These are phyloP conservation scores for Odobenus rosmarus DNA, from an alignment of 2,113 vertebrate genomes.

Conservation along the genomic window DNA sequence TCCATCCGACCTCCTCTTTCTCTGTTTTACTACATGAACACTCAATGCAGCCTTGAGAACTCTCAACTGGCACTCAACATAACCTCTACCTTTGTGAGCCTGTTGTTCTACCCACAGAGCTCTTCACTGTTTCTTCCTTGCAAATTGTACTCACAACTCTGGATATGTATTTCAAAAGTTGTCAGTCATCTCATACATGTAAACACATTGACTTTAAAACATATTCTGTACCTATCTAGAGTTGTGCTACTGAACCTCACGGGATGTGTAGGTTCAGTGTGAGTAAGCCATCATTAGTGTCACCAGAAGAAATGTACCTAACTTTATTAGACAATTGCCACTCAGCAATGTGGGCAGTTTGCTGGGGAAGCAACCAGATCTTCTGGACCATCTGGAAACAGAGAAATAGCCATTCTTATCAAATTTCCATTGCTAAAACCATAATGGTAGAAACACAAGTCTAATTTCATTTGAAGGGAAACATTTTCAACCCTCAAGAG, in stretches of 20 bases:
- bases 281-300: not conserved
- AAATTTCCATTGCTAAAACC: constrained; percentile 45
- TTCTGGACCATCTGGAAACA: not conserved
- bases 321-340: not conserved
- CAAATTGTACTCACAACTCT: not conserved
- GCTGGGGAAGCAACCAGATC: not conserved
- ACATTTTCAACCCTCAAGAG: constrained; percentile 53
- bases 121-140: not conserved
- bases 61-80: not conserved
- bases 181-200: not conserved
- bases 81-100: not conserved
- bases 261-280: not conserved
- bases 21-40: not conserved
- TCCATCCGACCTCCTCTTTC: not conserved
- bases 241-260: not conserved
- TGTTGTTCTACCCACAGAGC: not conserved
- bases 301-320: not conserved
- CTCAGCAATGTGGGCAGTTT: not conserved
- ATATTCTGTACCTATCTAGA: not conserved
- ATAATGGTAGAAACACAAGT: constrained; percentile 38
- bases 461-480: constrained; percentile 56
- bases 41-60: not conserved
- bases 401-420: not conserved
- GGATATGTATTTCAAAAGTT: not conserved
- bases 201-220: not conserved